Conservation (phyloP, 2,113 vertebrate species). For the Sinocyclocheilus grahami region DNA sequence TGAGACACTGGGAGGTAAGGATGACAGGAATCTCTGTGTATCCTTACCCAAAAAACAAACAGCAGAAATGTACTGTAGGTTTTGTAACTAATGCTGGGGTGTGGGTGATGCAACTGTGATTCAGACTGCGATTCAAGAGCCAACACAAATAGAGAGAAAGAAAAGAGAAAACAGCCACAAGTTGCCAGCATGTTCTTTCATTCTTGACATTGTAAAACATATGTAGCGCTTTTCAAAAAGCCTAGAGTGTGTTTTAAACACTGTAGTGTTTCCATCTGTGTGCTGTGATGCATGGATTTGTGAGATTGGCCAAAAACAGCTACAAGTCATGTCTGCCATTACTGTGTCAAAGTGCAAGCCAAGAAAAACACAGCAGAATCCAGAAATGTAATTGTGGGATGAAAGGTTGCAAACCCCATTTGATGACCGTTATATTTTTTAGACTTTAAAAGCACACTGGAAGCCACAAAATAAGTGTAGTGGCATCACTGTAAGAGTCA, state of each 20-base stretch:
- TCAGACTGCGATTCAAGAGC: slow-evolving; percentile 11
- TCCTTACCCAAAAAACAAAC: slow-evolving; percentile 10
- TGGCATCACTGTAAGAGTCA: slow-evolving; percentile 10
- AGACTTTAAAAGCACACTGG: not conserved
- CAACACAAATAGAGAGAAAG: not conserved
- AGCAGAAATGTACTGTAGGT: not conserved
- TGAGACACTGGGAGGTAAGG: slow-evolving; percentile 49
- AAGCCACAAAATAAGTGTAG: slow-evolving; percentile 17
- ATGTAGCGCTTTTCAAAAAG: slow-evolving; percentile 2
- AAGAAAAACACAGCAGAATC: slow-evolving; percentile 60
- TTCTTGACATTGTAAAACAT: slow-evolving; percentile 32
- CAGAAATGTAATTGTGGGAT: slow-evolving; percentile 52
- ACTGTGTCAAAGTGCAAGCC: slow-evolving; percentile 56
- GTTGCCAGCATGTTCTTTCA: slow-evolving; percentile 4
- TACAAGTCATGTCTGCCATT: slow-evolving; percentile 61
- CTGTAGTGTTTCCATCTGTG: slow-evolving; percentile 38
- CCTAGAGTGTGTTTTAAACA: slow-evolving; percentile 3
- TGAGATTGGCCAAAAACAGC: slow-evolving; percentile 31
- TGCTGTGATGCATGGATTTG: slow-evolving; percentile 14
- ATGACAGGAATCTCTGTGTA: slow-evolving; percentile 21
- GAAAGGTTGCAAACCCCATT: not conserved
- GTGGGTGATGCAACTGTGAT: slow-evolving; percentile 2
- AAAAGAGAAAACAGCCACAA: not conserved
- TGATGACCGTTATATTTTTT: slow-evolving; percentile 12
- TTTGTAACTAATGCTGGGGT: not conserved